These are phyloP conservation scores for Nettapus auritus DNA, from an alignment of 2,113 vertebrate genomes.

Conservation along the genomic window DNA sequence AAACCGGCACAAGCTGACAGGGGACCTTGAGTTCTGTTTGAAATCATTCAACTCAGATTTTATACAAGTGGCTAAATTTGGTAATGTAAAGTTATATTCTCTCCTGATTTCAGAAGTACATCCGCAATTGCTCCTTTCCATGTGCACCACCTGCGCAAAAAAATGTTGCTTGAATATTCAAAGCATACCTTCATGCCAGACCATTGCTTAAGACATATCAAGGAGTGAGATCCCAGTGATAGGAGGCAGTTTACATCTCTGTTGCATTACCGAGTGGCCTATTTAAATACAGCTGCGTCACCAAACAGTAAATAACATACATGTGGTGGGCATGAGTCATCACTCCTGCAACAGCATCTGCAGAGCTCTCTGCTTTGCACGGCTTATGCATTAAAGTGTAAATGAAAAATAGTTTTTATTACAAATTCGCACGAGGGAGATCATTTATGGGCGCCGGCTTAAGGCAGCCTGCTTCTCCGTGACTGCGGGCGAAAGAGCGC, in stretches of 20 bases:
- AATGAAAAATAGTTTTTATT: not conserved
- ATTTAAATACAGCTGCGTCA: not conserved
- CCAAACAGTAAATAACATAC: slow-evolving; percentile 40
- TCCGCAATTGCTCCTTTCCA: not conserved
- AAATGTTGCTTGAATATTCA: not conserved
- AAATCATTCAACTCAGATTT: not conserved
- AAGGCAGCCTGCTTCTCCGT: not conserved
- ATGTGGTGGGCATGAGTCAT: slow-evolving; percentile 45
- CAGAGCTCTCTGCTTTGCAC: slow-evolving; percentile 14
- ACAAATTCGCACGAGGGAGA: not conserved
- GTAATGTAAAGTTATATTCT: not conserved
- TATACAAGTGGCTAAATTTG: not conserved
- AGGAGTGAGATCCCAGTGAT: not conserved
- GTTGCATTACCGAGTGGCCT: slow-evolving; percentile 11
- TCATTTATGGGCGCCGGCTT: not conserved
- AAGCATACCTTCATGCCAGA: not conserved
- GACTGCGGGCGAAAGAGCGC: not conserved
- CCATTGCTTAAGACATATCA: not conserved
- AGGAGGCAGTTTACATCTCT: not conserved
- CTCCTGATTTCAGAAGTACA: not conserved
- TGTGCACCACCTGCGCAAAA: not conserved
- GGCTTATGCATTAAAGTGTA: not conserved
- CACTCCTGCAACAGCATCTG: not conserved
- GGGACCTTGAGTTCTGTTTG: not conserved
- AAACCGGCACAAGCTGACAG: not conserved